Base-by-base conservation (phyloP, 2,888 invertebrate species). In the Melinaea menophilus region DNA sequence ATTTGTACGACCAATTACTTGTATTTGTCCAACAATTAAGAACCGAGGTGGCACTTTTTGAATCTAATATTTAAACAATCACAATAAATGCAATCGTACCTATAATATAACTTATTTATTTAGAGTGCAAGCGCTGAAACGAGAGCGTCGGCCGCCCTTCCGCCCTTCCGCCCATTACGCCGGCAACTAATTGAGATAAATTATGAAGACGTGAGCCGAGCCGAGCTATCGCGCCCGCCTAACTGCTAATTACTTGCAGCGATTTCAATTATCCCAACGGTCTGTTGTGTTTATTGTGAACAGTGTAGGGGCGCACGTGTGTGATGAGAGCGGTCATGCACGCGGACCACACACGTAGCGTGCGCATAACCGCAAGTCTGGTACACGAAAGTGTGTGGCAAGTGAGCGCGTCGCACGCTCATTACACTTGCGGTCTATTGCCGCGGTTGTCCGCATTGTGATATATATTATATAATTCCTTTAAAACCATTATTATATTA, bases 171-270 rank as follows among this genome's bases (percentile, higher is more conserved):
- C 86, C 88, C 85, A 86, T 89, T 89, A 89, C 73, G 68, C 66
- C 63, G 69, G 64, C 78, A 82, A 83, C 88, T 89, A 89, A 89
- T 89, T 88, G 88, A 86, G 88, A 89, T 87, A 87, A 88, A 89
- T 87, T 86, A 88, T 86, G 84, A 86, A 88, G 88, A 88, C 84
- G 85, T 82, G 85, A 82, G 81, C 75, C 81, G 78, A 78, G 81
- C 83, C 80, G 81, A 80, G 84, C 82, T 76, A 82, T 80, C 82
- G 80, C 81, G 78, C 79, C 80, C 79, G 79, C 81, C 84, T 78
- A 81, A 81, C 84, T 79, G 82, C 84, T 87, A 86, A 87, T 85
- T 86, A 86, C 82, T 85, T 84, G 84, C 86, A 85, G 77, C 82
- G 81, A 83, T 86, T 85, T 86, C 85, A 85, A 86, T 88, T 86